These are phyloP conservation scores for Papilio demoleus DNA, from an alignment of 2,888 invertebrate genomes.

Conservation along the genomic window DNA sequence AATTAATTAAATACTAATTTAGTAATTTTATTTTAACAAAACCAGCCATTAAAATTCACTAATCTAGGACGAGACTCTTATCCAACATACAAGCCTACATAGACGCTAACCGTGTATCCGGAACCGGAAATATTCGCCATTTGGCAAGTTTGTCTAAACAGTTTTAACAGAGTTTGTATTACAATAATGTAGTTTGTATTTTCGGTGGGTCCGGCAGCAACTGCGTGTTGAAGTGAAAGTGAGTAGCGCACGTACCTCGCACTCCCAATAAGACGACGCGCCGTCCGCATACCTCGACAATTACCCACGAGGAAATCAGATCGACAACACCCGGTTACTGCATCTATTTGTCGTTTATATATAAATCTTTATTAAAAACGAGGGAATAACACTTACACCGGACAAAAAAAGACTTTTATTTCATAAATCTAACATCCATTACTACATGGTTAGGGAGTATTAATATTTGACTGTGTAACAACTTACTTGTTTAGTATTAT, in stretches of 20 bases:
- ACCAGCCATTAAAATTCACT: not conserved
- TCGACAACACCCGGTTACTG: slow-evolving; percentile 45
- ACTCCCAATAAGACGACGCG: slow-evolving; percentile 78
- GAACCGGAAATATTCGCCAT: slow-evolving; percentile 13
- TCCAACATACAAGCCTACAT: not conserved
- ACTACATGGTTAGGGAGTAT: too few species aligned
- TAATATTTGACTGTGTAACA: too few species aligned
- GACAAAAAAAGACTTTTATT: too few species aligned
- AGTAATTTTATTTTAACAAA: not conserved
- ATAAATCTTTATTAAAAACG: too few species aligned
- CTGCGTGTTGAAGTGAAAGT: slow-evolving; percentile 80
- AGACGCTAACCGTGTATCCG: slow-evolving; percentile 6
- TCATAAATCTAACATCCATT: too few species aligned
- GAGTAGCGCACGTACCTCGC: slow-evolving; percentile 78
- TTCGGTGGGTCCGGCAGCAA: slow-evolving; percentile 47
- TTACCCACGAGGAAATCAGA: slow-evolving; percentile 81
- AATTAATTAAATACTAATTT: not conserved
- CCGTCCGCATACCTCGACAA: slow-evolving; percentile 81
- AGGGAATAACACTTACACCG: too few species aligned
- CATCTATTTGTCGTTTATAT: not conserved
- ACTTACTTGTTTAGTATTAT: too few species aligned
- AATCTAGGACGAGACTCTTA: not conserved
- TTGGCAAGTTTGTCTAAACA: slow-evolving; percentile 14
- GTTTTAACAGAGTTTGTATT: slow-evolving; percentile 25
- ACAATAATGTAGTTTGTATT: slow-evolving; percentile 21